A percentile compares a stretch with the other conserved stretches of the same genome.
phyloP scores from a whole-genome alignment of 2,113 vertebrate genomes.

The Pica pica region DNA sequence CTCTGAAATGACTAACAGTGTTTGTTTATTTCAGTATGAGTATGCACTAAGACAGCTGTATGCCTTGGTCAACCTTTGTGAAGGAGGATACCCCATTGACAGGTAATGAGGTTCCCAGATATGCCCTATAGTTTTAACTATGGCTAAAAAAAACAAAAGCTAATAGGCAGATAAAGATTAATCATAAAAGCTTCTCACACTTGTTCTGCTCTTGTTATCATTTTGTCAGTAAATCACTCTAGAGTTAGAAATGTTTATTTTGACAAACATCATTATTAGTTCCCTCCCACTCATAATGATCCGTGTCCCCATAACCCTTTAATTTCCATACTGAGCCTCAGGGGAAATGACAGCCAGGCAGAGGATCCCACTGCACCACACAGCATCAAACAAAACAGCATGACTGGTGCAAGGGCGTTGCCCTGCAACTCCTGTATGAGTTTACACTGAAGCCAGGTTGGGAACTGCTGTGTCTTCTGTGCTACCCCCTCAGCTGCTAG shows the following conservation, averaged over 20 bases:
- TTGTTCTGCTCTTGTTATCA: background rate
- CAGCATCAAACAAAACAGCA: background rate
- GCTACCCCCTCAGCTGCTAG: background rate
- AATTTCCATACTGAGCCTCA: background rate
- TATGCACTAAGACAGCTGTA: slow-evolving; percentile 88
- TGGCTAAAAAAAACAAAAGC: background rate
- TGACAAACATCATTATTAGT: background rate
- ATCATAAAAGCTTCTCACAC: background rate
- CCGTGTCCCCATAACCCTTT: background rate
- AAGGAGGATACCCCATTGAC: slow-evolving; percentile 74
- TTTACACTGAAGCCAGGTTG: background rate
- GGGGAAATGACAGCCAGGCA: background rate
- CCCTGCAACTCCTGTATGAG: background rate
- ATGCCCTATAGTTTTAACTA: background rate
- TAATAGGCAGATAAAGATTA: background rate
- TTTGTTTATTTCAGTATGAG: slow-evolving; percentile 82
- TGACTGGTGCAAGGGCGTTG: background rate
- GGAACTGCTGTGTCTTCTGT: background rate
- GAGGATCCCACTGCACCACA: background rate
- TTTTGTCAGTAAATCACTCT: background rate
- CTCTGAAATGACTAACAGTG: background rate
- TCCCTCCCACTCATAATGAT: background rate
- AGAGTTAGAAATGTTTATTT: background rate
- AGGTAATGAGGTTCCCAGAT: slow-evolving; percentile 72
- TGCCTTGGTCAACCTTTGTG: slow-evolving; percentile 89